Base-by-base conservation (phyloP, 1,140 invertebrate species). In the Lordiphosa clarofinis region DNA sequence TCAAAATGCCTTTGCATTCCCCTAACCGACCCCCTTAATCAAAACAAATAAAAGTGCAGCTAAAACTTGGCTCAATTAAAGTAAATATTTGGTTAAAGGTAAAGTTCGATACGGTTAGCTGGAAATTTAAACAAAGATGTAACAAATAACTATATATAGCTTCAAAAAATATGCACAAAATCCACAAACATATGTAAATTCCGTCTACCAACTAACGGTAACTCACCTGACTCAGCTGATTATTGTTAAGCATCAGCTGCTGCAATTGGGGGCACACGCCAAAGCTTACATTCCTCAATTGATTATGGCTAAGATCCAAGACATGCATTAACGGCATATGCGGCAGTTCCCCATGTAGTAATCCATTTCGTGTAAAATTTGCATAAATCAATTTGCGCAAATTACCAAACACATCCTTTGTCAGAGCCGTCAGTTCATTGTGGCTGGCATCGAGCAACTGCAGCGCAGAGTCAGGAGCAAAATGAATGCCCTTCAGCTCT, bases 321-420 rank as follows among this genome's bases (percentile, higher is more conserved):
- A 52, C 56, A 39, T 67, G 60, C 24, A 88, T 66, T 28, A 70
- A 37, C 35, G 52, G 44, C 57, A 84, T 56, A 8, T 61, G 60
- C 1, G 78, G 64, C 55, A 73, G n/a, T 38, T 82, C 70, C 2
- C 76, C 48, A 2, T 40, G 37, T 40, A 31, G 21, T 21, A 88
- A 40, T 1, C 57, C 12, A 40, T 88, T 88, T 35, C 86, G 49
- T n/a, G 87, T 74, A 46, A 88, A 84, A 56, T 88, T 87, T 1
- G 73, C 82, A 56, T 67, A 61, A 62, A 69, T 60, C 66, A 88
- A 53, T 33, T 73, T 59, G 9, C 46, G 50, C 13, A 88, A 44
- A 43, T 63, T 64, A 11, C 31, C 46, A 35, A 87, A 58, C 37
- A 63, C 46, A 33, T 67, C 66, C 38, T 58, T 60, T 31, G 63